These are phyloP conservation scores for Hydrotaea diabolus DNA, from an alignment of 2,888 invertebrate species.

Conservation along the genomic window DNA sequence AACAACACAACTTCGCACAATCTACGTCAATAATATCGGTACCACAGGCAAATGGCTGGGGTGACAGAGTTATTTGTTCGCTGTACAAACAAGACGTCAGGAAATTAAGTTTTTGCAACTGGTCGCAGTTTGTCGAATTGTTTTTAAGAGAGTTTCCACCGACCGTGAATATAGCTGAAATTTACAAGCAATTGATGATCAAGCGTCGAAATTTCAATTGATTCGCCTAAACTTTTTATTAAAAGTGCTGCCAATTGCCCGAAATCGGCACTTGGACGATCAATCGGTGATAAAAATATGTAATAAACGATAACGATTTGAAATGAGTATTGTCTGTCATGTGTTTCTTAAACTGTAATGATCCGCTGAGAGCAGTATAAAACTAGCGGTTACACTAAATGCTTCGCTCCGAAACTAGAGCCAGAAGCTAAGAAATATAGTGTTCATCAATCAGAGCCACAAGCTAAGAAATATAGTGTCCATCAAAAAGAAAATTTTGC, in stretches of 20 bases:
- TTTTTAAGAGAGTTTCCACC: background rate
- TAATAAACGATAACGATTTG: conserved; percentile 13
- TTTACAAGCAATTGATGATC: conserved; percentile 10
- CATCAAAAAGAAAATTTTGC: background rate
- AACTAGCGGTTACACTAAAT: background rate
- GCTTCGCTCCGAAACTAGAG: background rate
- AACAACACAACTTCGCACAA: too few relatives aligned
- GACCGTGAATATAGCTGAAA: background rate
- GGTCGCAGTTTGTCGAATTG: background rate
- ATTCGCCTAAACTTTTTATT: conserved; percentile 19
- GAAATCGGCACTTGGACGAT: conserved; percentile 33
- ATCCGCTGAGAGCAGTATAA: background rate
- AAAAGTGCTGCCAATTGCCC: background rate
- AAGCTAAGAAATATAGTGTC: too few relatives aligned
- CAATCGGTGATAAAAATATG: conserved; percentile 3
- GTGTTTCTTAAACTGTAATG: background rate
- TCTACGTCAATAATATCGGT: background rate
- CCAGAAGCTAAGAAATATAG: too few relatives aligned
- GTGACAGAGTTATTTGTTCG: conserved; percentile 33
- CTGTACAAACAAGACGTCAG: conserved; percentile 26
- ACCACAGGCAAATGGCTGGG: conserved; percentile 32
- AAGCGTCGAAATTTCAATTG: background rate
- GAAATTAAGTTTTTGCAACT: conserved; percentile 9
- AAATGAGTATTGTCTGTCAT: background rate
- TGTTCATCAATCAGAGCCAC: too few relatives aligned